phyloP scores from a whole-genome alignment of 2,888 invertebrate species.

The Cerastis rubricosa region DNA sequence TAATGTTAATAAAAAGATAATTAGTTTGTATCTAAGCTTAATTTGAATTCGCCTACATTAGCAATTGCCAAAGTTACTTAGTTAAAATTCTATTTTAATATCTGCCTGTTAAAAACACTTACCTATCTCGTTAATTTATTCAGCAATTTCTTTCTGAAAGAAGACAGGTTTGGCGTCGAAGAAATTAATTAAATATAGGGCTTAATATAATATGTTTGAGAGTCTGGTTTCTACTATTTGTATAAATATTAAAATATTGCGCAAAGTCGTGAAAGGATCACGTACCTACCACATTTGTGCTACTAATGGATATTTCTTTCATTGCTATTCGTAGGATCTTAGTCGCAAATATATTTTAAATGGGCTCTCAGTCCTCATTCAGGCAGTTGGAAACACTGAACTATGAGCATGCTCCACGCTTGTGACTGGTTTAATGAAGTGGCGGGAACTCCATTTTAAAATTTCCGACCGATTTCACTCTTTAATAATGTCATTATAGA shows the following conservation, averaged over 20 bases:
- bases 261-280: slow-evolving; percentile 24
- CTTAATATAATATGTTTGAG: slow-evolving; percentile 18
- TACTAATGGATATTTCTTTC: slow-evolving; percentile 21
- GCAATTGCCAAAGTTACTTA: slow-evolving; percentile 1
- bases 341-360: slow-evolving; percentile 50
- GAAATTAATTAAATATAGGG: slow-evolving; percentile 12
- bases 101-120: slow-evolving; percentile 18
- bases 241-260: slow-evolving; percentile 9
- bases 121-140: slow-evolving; percentile 28
- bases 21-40: neutral
- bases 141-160: slow-evolving; percentile 21
- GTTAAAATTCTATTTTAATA: slow-evolving; percentile 13
- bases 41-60: slow-evolving; percentile 10
- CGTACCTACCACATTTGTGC: neutral
- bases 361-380: slow-evolving; percentile 65
- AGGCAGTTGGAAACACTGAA: slow-evolving; percentile 64
- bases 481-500: slow-evolving; percentile 49
- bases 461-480: slow-evolving; percentile 63
- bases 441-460: slow-evolving; percentile 59
- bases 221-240: slow-evolving; percentile 1
- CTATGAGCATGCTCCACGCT: slow-evolving; percentile 64
- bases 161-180: neutral
- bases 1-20: neutral
- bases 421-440: slow-evolving; percentile 68
- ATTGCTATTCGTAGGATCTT: slow-evolving; percentile 22